Conservation (phyloP, 1,140 invertebrate genomes). For the Stratiolaelaps scimitus region DNA sequence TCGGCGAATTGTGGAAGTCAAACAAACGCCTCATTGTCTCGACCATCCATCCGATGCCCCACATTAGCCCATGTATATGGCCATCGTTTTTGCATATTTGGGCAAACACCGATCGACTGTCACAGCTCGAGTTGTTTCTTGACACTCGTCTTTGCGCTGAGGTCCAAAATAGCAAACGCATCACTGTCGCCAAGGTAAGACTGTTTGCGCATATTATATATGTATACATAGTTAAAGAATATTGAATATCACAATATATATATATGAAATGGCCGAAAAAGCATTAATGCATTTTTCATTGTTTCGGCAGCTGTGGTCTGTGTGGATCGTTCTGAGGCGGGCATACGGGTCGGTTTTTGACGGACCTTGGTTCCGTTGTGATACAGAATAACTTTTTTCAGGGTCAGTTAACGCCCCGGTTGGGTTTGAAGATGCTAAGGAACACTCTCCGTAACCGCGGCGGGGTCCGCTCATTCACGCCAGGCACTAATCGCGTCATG, state of each 20-base stretch:
- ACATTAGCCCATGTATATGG: constrained; percentile 1
- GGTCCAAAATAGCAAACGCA: not conserved
- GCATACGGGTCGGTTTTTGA: too few relatives aligned
- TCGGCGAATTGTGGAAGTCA: constrained; percentile 10
- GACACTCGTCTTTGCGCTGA: constrained; percentile 12
- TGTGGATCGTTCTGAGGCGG: too few relatives aligned
- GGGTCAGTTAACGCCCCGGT: constrained; percentile 1
- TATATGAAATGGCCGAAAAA: too few relatives aligned
- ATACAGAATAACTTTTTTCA: too few relatives aligned
- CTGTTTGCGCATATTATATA: too few relatives aligned
- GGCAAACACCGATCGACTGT: not conserved
- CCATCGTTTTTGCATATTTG: not conserved
- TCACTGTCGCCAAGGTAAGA: constrained; percentile 6
- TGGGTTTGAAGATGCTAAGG: not conserved
- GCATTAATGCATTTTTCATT: too few relatives aligned
- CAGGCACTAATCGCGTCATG: constrained; percentile 8
- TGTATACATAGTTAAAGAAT: too few relatives aligned
- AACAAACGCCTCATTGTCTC: constrained; percentile 18
- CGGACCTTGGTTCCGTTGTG: too few relatives aligned
- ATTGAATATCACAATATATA: too few relatives aligned
- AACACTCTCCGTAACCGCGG: constrained; percentile 12
- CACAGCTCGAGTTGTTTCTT: constrained; percentile 12
- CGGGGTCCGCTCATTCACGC: constrained; percentile 5
- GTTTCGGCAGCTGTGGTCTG: too few relatives aligned
- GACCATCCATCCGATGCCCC: not conserved